Percentiles rank a stretch among this genome's conserved stretches.
Evolutionary conservation across 2,797 vertebrate species (phyloP).

Genomic region (Zalophus californianus): DNA sequence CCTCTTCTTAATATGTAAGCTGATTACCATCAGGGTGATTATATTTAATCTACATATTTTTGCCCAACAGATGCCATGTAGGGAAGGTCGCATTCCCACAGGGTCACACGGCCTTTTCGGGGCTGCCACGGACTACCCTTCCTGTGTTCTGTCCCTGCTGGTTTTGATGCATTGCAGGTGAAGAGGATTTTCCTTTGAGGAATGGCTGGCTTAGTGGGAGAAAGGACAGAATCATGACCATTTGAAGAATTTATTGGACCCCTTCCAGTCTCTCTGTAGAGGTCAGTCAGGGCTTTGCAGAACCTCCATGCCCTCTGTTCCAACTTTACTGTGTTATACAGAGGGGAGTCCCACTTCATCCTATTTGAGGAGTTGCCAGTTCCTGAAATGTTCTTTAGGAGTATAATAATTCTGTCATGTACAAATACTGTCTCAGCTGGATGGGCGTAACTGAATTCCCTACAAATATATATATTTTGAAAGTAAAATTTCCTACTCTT

Average conservation of each 20-base stretch:
- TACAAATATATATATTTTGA: background rate
- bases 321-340: conserved; percentile 1
- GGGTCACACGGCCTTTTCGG: conserved; percentile 63
- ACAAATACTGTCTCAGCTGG: conserved; percentile 22
- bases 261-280: conserved; percentile 21
- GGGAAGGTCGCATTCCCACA: conserved; percentile 19
- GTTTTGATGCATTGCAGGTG: conserved; percentile 58
- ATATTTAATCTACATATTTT: conserved; percentile 62
- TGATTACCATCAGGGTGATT: conserved; percentile 56
- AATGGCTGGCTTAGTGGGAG: conserved; percentile 63
- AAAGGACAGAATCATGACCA: conserved; percentile 66
- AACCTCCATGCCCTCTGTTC: background rate
- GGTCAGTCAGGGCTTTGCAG: background rate
- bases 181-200: conserved; percentile 74
- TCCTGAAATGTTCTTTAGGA: conserved; percentile 63
- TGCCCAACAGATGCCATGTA: conserved; percentile 43
- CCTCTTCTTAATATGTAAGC: background rate
- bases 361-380: conserved; percentile 60
- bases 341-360: conserved; percentile 55
- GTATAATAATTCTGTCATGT: conserved; percentile 63
- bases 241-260: conserved; percentile 23
- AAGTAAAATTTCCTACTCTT: conserved; percentile 19
- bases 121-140: conserved; percentile 27
- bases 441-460: conserved; percentile 6
- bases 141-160: conserved; percentile 60